Evolutionary conservation across 2,113 vertebrate genomes (phyloP).

Genomic region (Eidolon helvum): DNA sequence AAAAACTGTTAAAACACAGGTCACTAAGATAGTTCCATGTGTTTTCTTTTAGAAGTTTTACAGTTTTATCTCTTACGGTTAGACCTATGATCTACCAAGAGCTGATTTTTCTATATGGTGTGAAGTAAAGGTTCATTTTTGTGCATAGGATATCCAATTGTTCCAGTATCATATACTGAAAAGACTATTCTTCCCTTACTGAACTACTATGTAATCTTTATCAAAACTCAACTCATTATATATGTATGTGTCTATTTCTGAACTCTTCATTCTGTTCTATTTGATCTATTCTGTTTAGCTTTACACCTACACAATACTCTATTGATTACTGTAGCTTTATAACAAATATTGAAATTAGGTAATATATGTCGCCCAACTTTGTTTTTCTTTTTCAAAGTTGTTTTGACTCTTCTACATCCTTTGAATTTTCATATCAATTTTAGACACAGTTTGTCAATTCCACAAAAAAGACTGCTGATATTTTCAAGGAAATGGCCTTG

Average conservation of each 20-base stretch:
- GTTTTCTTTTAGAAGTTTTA: neutral
- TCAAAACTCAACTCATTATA: neutral
- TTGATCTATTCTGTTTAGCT: neutral
- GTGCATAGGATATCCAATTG: neutral
- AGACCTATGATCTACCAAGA: neutral
- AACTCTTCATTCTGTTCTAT: neutral
- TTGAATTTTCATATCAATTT: neutral
- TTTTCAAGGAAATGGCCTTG: neutral
- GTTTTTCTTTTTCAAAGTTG: neutral
- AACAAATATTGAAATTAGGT: neutral
- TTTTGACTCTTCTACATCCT: neutral
- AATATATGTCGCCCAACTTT: neutral
- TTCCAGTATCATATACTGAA: neutral
- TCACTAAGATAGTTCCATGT: neutral
- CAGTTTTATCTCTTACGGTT: neutral
- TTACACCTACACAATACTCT: neutral
- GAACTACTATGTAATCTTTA: neutral
- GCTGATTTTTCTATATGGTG: neutral
- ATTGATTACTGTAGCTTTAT: neutral
- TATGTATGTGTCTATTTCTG: neutral
- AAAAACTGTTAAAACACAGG: neutral
- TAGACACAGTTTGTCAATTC: neutral
- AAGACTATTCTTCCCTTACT: neutral
- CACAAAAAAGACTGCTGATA: neutral
- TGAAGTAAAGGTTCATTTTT: neutral